phyloP scores from a whole-genome alignment of 2,888 invertebrate species.

The Amphipoea oculea region DNA sequence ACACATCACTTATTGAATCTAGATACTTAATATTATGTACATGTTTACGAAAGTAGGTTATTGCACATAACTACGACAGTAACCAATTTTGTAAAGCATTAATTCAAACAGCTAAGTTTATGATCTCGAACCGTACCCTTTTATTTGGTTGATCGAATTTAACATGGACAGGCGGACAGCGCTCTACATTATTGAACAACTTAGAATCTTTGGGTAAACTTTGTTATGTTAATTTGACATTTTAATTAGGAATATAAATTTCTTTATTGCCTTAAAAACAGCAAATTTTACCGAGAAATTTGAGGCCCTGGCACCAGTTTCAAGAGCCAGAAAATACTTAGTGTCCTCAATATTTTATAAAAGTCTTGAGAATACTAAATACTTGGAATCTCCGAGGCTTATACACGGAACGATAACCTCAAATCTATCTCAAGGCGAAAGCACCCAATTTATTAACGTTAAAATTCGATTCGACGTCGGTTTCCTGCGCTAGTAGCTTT shows the following conservation, averaged over 20 bases:
- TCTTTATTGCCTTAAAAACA: neutral
- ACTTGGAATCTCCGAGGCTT: neutral
- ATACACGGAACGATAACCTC: neutral
- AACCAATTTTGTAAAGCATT: neutral
- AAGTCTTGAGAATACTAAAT: neutral
- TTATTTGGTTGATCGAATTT: neutral
- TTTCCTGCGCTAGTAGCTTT: conserved; percentile 34
- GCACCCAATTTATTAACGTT: conserved; percentile 28
- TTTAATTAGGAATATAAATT: neutral
- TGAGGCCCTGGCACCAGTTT: neutral
- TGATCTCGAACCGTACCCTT: neutral
- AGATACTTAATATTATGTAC: neutral
- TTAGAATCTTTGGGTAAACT: neutral
- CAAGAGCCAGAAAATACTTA: neutral
- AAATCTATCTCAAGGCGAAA: conserved; percentile 3
- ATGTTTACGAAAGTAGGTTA: neutral
- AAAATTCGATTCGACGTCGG: conserved; percentile 30
- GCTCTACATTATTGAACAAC: neutral
- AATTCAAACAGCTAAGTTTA: neutral
- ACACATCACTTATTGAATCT: neutral
- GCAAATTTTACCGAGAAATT: neutral
- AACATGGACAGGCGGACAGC: neutral
- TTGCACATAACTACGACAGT: neutral
- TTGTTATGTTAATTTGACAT: neutral
- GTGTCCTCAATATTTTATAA: neutral